Evolutionary conservation across 2,797 vertebrate species (phyloP), one percentile per base, ranked within the genome.

Genomic region (Macroramphosus scolopax): DNA sequence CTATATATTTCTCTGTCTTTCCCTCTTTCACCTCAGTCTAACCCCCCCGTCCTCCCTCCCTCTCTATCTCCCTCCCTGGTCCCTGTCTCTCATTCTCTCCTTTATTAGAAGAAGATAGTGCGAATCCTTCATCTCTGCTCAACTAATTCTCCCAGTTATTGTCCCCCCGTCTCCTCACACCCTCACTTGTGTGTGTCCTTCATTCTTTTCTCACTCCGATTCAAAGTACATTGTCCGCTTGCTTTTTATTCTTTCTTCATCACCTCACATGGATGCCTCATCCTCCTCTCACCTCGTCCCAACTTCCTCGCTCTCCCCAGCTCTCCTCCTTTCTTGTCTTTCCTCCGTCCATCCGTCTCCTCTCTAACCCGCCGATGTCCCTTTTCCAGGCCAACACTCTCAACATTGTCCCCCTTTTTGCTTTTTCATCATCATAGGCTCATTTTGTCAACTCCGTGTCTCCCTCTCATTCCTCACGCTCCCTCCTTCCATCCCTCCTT

Each of bases 61-160:
- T n/a, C 43, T 46, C 51, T 51, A 28, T 46, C 51, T 76, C 64
- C 57, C 54, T 63, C 63, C 57, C 61, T 39, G 17, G 56, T 71
- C 78, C 62, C 72, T 61, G 67, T 87, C 86, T 85, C 83, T 82
- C 82, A 80, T 81, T 85, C 73, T 77, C 64, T 68, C 70, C 73
- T 78, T 89, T 89, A 88, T 89, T 89, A 82, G 84, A 84, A n/a
- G n/a, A n/a, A n/a, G n/a, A n/a, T n/a, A 88, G 83, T 58, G 74
- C 63, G 78, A 88, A 89, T 89, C 82, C 81, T 86, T 89, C 87
- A 87, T 87, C 83, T 83, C 83, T 88, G 72, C 69, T 80, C 63
- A 72, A 78, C 80, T 89, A 84, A 88, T 88, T 86, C 80, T 80
- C 78, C 63, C 55, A 36, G 60, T 88, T 88, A 87, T 87, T 88